Percentiles rank a stretch among this genome's conserved stretches.
phyloP scores from a whole-genome alignment of 2,888 invertebrate species.

The Nipponacmea schrenckii region DNA sequence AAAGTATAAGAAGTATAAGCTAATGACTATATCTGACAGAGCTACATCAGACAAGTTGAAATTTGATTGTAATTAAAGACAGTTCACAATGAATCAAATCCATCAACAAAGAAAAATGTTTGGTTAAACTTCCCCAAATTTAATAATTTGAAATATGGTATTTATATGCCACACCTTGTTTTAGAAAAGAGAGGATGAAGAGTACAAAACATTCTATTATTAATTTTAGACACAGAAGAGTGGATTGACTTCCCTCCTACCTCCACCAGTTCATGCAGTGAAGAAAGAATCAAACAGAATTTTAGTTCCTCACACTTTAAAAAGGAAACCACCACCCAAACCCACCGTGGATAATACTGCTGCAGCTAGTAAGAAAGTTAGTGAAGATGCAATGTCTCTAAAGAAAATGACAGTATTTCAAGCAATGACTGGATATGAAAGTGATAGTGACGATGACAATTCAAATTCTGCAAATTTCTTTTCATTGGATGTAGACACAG shows the following conservation, averaged over 20 bases:
- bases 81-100: no score
- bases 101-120: no score
- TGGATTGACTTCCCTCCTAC: slow-evolving; percentile 52
- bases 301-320: slow-evolving; percentile 50
- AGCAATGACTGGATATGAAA: slow-evolving; percentile 39
- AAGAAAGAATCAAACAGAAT: slow-evolving; percentile 55
- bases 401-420: slow-evolving; percentile 26
- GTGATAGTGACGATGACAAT: slow-evolving; percentile 50
- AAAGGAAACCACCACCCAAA: slow-evolving; percentile 30
- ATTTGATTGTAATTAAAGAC: no score
- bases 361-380: slow-evolving; percentile 12
- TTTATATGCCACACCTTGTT: no score
- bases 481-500: slow-evolving; percentile 33
- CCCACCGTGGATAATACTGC: slow-evolving; percentile 1
- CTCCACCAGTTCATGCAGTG: slow-evolving; percentile 51
- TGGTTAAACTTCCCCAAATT: no score
- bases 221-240: slow-evolving; percentile 40
- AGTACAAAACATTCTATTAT: no score
- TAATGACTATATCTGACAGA: no score
- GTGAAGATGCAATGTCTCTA: slow-evolving; percentile 18
- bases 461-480: slow-evolving; percentile 41
- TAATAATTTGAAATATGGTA: no score
- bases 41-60: no score
- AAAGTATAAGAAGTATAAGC: no score
- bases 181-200: no score